A percentile compares a stretch with the other conserved stretches of the same genome.
These are phyloP conservation scores for Athetis lepigone DNA, from an alignment of 2,888 invertebrate species.

Conservation along the genomic window DNA sequence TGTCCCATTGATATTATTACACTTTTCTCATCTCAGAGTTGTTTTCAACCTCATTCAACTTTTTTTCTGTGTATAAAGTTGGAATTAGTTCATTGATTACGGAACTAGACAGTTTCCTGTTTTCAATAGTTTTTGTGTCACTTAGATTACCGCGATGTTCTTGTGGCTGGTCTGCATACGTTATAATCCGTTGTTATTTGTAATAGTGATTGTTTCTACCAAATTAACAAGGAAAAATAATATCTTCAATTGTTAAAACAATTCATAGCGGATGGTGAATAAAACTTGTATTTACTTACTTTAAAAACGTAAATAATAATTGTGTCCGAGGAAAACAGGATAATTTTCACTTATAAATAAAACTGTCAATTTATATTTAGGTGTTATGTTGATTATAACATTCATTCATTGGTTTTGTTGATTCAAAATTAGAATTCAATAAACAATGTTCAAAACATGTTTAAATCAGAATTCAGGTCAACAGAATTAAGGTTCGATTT, in stretches of 20 bases:
- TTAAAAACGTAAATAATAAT: no score
- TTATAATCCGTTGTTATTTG: conserved; percentile 1
- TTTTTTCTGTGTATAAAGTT: conserved; percentile 35
- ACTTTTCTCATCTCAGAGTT: conserved; percentile 12
- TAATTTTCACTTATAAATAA: no score
- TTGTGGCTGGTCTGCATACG: conserved; percentile 45
- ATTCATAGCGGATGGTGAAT: no score
- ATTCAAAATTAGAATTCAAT: neutral
- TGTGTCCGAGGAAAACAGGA: no score
- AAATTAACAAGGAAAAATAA: neutral
- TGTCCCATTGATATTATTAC: conserved; percentile 8
- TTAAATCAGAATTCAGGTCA: neutral
- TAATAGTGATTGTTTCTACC: conserved; percentile 4
- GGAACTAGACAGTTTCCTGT: conserved; percentile 47
- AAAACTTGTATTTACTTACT: no score
- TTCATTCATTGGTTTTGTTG: no score
- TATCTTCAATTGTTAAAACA: no score
- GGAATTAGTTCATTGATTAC: conserved; percentile 35
- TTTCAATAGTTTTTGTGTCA: conserved; percentile 39
- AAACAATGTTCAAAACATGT: neutral
- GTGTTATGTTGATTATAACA: no score
- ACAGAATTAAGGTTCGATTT: neutral
- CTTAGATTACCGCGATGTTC: conserved; percentile 24
- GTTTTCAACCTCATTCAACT: conserved; percentile 21
- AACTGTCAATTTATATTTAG: neutral